Base-by-base conservation (phyloP, 2,113 vertebrate species). In the Manacus vitellinus region DNA sequence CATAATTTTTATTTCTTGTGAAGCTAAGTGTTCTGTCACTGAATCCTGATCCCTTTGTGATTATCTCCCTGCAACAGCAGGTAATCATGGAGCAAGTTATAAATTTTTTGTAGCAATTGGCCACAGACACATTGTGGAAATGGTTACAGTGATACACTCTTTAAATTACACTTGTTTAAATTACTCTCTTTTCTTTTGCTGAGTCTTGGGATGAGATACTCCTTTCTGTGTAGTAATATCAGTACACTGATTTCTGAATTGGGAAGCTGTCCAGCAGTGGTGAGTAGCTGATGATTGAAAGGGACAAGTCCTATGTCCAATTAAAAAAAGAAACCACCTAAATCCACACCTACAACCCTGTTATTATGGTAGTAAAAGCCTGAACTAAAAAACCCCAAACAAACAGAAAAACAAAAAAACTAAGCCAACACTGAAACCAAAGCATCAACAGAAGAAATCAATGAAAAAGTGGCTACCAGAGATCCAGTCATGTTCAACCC, bases 131-230 rank as follows among this genome's bases (percentile, higher is more conserved):
- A 4, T 46, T 68, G 44, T 37, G 31, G 55, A 81, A 95, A 56
- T 1, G 4, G 10, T 82, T 51, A 59, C 35, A 78, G 41, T 35
- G 6, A 47, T 46, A 52, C 0, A 0, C 20, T 77, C 35, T 35
- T 35, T 35, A 35, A 35, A 35, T 35, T 35, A 35, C 35, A 6
- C n/a, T 43, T 58, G 24, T 84, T 89, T 41, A 44, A 76, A 87
- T 49, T 58, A 18, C 43, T 74, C 4, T 76, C 24, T 75, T 70
- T 65, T 20, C 19, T 85, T 74, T 37, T 81, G 21, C 37, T 41
- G 59, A 86, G n/a, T 81, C 30, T 85, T 51, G 22, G 16, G 47
- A 33, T 39, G 59, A 55, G 67, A 41, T 74, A 20, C 1, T 8
- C 6, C 39, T 43, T 85, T 83, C 63, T 75, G 14, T 35, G 19